A percentile compares a stretch with the other conserved stretches of the same genome.
Evolutionary conservation across 2,113 vertebrate genomes (phyloP).

Genomic region (Erpornis zantholeuca): DNA sequence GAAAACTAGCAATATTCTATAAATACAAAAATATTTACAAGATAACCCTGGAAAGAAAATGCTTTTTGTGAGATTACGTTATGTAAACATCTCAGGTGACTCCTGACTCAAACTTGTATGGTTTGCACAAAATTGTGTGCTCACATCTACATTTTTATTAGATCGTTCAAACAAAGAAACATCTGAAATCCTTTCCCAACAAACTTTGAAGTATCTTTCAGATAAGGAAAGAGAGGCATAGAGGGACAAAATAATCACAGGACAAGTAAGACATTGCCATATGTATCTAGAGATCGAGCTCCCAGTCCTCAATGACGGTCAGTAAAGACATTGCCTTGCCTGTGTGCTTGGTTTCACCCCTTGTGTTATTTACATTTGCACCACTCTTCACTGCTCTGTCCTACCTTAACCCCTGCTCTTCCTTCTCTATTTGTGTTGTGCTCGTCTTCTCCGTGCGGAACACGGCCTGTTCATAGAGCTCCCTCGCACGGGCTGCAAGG

Average conservation of each 20-base stretch:
- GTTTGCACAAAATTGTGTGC: background rate
- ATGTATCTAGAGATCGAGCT: background rate
- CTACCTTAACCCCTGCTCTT: conserved; percentile 61
- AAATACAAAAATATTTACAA: background rate
- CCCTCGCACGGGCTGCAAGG: conserved; percentile 61
- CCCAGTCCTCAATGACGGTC: background rate
- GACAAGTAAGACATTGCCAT: background rate
- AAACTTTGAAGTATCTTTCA: background rate
- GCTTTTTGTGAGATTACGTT: background rate
- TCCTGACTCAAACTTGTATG: background rate
- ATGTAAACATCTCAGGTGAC: background rate
- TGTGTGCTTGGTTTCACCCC: background rate
- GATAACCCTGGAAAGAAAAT: background rate
- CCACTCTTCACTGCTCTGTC: background rate
- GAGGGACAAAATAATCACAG: background rate
- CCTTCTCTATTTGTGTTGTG: background rate
- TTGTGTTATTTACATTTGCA: background rate
- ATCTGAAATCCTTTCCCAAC: background rate
- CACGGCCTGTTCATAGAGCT: conserved; percentile 65
- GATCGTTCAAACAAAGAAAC: background rate
- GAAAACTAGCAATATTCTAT: background rate
- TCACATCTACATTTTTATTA: background rate
- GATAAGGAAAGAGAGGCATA: background rate
- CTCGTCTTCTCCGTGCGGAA: background rate
- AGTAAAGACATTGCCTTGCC: background rate